These are phyloP conservation scores for Phymorhynchus buccinoides DNA, from an alignment of 1,140 invertebrate genomes.

Conservation along the genomic window DNA sequence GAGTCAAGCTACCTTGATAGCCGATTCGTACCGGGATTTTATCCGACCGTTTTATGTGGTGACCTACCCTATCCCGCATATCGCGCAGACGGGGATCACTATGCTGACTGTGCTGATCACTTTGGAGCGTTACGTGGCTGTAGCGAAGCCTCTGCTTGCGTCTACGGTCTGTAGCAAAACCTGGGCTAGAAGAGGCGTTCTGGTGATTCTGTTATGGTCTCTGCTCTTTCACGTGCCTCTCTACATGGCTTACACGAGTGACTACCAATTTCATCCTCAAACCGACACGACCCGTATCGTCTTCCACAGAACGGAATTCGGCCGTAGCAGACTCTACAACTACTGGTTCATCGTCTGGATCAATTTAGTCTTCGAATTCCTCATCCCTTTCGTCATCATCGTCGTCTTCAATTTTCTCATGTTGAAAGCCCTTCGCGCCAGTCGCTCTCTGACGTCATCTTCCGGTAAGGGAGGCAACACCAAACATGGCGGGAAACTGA, in stretches of 20 bases:
- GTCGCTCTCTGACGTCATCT: background rate
- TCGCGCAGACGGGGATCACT: conserved; percentile 41
- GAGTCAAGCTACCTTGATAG: conserved; percentile 27
- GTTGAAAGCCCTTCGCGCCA: conserved; percentile 20
- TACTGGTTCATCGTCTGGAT: conserved; percentile 43
- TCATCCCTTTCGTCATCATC: conserved; percentile 38
- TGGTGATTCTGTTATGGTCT: conserved; percentile 28
- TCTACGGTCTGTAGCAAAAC: conserved; percentile 32
- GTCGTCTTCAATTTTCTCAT: conserved; percentile 41
- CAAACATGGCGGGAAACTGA: conserved; percentile 35
- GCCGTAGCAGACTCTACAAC: conserved; percentile 37
- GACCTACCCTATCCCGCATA: conserved; percentile 36
- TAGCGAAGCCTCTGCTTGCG: conserved; percentile 37
- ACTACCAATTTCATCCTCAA: background rate
- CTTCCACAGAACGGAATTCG: conserved; percentile 41
- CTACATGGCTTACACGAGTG: conserved; percentile 37
- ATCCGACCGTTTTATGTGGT: conserved; percentile 40
- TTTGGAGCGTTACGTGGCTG: conserved; percentile 45
- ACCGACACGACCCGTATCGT: conserved; percentile 20
- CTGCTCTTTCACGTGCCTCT: conserved; percentile 37
- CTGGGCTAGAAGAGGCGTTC: conserved; percentile 25
- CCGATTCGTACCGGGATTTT: conserved; percentile 21
- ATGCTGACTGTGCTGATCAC: conserved; percentile 46
- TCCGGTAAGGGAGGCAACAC: too few relatives aligned
- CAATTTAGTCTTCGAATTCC: conserved; percentile 40